phyloP scores from a whole-genome alignment of 2,888 invertebrate species.

The Meteorus cinctellus region DNA sequence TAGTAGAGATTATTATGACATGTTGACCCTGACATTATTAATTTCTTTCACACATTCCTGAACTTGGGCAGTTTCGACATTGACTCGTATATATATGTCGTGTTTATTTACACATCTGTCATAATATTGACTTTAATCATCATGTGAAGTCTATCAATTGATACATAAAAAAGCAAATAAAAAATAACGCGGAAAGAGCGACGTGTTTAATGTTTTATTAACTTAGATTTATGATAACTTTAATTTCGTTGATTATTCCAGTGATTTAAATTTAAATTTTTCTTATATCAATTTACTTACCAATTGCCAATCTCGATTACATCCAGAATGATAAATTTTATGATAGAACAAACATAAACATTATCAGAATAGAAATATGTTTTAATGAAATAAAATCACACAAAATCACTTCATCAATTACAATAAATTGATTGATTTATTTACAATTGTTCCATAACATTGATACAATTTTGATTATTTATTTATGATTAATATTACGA shows the following conservation, averaged over 20 bases:
- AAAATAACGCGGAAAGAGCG: neutral
- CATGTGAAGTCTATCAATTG: neutral
- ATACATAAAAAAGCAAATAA: neutral
- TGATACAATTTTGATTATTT: too few relatives aligned
- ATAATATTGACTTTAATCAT: neutral
- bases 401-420: neutral
- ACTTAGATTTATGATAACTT: too few relatives aligned
- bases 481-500: too few relatives aligned
- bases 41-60: neutral
- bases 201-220: too few relatives aligned
- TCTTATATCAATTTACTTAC: neutral
- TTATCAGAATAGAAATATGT: neutral
- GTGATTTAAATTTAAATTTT: too few relatives aligned
- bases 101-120: neutral
- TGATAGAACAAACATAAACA: neutral
- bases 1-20: neutral
- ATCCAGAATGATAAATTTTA: neutral
- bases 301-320: neutral
- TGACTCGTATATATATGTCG: neutral
- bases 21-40: constrained; percentile 3
- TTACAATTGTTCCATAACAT: too few relatives aligned
- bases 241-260: too few relatives aligned
- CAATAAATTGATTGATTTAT: neutral
- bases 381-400: neutral
- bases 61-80: neutral